These are phyloP conservation scores for Empidonax traillii DNA, from an alignment of 2,113 vertebrate genomes.

Conservation along the genomic window DNA sequence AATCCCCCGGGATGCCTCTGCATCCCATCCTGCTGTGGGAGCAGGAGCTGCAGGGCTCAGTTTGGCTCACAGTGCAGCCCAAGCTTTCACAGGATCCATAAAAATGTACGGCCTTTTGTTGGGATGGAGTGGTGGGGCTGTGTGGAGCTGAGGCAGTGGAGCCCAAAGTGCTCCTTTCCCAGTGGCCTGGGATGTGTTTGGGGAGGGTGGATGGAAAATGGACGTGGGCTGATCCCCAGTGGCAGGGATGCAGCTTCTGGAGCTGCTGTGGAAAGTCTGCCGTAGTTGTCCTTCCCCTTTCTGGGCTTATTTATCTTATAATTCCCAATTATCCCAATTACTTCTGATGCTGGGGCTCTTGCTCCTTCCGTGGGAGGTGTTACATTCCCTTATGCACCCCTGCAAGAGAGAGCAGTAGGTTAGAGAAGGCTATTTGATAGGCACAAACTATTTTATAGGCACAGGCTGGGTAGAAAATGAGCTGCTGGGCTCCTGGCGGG, in stretches of 20 bases:
- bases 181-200: background rate
- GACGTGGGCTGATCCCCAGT: accelerated
- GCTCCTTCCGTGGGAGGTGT: background rate
- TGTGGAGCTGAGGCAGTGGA: background rate
- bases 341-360: background rate
- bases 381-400: background rate
- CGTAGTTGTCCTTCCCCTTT: background rate
- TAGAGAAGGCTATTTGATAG: background rate
- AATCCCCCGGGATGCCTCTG: background rate
- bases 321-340: background rate
- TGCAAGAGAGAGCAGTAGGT: background rate
- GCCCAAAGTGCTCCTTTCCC: background rate
- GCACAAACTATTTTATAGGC: background rate
- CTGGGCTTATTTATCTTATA: background rate
- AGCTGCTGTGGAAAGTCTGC: background rate
- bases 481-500: background rate
- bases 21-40: accelerated
- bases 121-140: background rate
- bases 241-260: background rate
- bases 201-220: background rate
- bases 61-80: background rate
- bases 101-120: accelerated
- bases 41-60: accelerated
- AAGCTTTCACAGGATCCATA: background rate
- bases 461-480: background rate